Base-by-base conservation (phyloP, 2,113 vertebrate genomes). In the Etia nguti region DNA sequence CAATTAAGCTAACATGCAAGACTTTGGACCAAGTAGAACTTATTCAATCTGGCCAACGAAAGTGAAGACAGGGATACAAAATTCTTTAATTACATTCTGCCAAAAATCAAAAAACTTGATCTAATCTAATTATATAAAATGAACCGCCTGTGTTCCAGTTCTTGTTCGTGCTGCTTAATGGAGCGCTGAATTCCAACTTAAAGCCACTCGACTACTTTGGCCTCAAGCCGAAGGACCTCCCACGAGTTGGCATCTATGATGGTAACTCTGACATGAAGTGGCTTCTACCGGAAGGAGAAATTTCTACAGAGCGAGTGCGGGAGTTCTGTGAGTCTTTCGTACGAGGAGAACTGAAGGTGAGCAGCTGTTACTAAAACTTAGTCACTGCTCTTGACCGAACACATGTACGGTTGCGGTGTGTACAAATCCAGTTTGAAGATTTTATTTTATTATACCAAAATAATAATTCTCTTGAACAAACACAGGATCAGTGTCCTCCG, bases 111-210 rank as follows among this genome's bases (percentile, higher is more conserved):
- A 79, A 12, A 20, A 48, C 22, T 77, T 16, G 9, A 70, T 48
- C 7, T 52, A 18, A 77, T 68, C 5, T 22, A 68, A 46, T 65
- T 10, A 55, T 29, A 50, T 79, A 8, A 54, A 62, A 34, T 79
- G 16, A 12, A 50, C 62, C 5, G 0, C 68, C 80, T 95, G 29
- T 56, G 5, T 89, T 93, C n/a, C 93, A 99, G 98, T 94, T 98
- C 88, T 96, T 99, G 70, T 99, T 99, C 60, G 94, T 99, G 77
- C 92, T 97, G 90, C 93, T 99, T 83, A 97, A 99, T 26, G 97
- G 96, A 46, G 92, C 91, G 3, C 31, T 95, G 34, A 96, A 96
- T 79, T 94, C 94, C 81, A 99, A 98, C 81, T 90, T 83, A 5
- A 96, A 82, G 10, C 93, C 96, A 5, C 70, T 98, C 62, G 94